phyloP scores from a whole-genome alignment of 2,888 invertebrate genomes.

The Meloe dianella region DNA sequence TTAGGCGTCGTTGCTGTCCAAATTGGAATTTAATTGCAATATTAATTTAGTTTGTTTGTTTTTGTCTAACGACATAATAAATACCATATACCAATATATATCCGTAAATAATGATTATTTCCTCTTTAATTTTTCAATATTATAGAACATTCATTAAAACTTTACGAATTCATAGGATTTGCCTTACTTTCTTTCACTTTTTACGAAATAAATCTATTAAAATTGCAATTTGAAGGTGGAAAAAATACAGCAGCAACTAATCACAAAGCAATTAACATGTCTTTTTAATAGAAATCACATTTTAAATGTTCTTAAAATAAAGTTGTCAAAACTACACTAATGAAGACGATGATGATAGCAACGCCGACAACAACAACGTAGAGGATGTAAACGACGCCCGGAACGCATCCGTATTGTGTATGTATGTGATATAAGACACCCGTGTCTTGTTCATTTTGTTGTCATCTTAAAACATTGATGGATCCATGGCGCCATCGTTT shows the following conservation, averaged over 20 bases:
- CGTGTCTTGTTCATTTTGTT: slow-evolving; percentile 40
- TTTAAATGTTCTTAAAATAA: slow-evolving; percentile 48
- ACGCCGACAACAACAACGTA: background rate
- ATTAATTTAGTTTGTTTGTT: slow-evolving; percentile 4
- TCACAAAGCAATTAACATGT: slow-evolving; percentile 36
- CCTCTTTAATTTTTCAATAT: background rate
- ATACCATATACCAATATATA: background rate
- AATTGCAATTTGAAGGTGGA: background rate
- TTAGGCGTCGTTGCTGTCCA: background rate
- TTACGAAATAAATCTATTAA: background rate
- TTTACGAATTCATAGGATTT: background rate
- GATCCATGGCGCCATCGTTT: slow-evolving; percentile 45
- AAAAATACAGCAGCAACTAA: slow-evolving; percentile 10
- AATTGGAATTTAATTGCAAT: slow-evolving; percentile 9
- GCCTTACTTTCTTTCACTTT: background rate
- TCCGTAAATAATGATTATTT: slow-evolving; percentile 6
- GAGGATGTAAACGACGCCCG: background rate
- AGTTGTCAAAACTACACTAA: slow-evolving; percentile 47
- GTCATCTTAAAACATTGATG: slow-evolving; percentile 17
- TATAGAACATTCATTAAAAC: background rate
- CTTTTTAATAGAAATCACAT: slow-evolving; percentile 42
- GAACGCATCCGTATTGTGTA: background rate
- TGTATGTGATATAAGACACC: slow-evolving; percentile 45
- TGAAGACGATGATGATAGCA: slow-evolving; percentile 36
- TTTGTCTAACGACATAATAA: slow-evolving; percentile 9